These are phyloP conservation scores for Lophura nycthemera DNA, from an alignment of 2,113 vertebrate species.

Conservation along the genomic window DNA sequence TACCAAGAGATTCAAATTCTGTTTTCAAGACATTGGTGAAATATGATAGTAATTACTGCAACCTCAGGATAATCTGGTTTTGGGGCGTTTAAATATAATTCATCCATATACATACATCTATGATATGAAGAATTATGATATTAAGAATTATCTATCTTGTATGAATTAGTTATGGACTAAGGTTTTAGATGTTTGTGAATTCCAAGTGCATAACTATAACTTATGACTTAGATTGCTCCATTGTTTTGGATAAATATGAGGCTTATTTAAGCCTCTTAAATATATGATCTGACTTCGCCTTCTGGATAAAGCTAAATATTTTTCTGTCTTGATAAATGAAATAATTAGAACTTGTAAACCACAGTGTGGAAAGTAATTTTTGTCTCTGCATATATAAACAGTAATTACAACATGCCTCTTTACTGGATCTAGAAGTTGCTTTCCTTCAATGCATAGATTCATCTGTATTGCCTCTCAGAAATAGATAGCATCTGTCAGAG, in stretches of 20 bases:
- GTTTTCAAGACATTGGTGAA: background rate
- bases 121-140: constrained; percentile 33
- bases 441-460: background rate
- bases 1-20: background rate
- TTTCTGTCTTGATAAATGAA: background rate
- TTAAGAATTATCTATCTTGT: constrained; percentile 12
- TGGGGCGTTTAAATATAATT: constrained; percentile 33
- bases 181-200: constrained; percentile 17
- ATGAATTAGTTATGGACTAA: constrained; percentile 33
- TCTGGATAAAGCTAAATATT: constrained; percentile 32
- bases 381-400: background rate
- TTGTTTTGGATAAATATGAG: constrained; percentile 53
- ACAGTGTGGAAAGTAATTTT: background rate
- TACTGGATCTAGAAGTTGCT: background rate
- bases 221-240: background rate
- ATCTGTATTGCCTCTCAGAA: background rate
- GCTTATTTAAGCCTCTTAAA: constrained; percentile 3
- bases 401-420: background rate
- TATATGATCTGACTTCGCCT: constrained; percentile 10
- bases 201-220: constrained; percentile 16
- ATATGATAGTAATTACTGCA: constrained; percentile 7
- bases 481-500: background rate
- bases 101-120: constrained; percentile 4
- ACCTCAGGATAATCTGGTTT: background rate
- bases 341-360: background rate